A percentile compares a stretch with the other conserved stretches of the same genome.
Conservation (phyloP, 2,113 vertebrate genomes). For the Hippocampus comes region DNA sequence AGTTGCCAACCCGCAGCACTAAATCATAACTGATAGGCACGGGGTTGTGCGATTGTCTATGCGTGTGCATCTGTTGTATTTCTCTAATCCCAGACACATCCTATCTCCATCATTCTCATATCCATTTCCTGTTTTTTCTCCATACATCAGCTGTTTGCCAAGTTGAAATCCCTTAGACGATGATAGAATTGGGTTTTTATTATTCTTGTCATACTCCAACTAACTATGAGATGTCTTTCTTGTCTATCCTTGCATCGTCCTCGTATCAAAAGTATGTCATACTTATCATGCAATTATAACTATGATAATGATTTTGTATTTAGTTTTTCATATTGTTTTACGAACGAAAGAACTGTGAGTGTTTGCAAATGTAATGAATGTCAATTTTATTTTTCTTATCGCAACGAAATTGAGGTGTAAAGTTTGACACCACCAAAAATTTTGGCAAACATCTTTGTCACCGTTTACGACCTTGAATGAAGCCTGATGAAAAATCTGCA, state of each 20-base stretch:
- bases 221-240: background rate
- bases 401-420: too few relatives aligned
- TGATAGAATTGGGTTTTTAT: slow-evolving; percentile 23
- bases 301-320: background rate
- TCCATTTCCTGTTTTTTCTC: slow-evolving; percentile 56
- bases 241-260: background rate
- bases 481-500: too few relatives aligned
- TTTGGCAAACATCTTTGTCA: too few relatives aligned
- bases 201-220: background rate
- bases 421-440: too few relatives aligned
- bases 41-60: slow-evolving; percentile 15
- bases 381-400: too few relatives aligned
- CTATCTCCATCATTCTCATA: slow-evolving; percentile 48
- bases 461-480: too few relatives aligned
- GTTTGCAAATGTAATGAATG: too few relatives aligned
- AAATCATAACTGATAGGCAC: slow-evolving; percentile 34
- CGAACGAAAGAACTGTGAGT: too few relatives aligned
- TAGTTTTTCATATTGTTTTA: too few relatives aligned
- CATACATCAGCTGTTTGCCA: slow-evolving; percentile 52
- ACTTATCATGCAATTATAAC: background rate
- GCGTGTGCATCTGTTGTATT: slow-evolving; percentile 24
- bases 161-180: slow-evolving; percentile 27
- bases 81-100: slow-evolving; percentile 38
- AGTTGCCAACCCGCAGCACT: slow-evolving; percentile 28
- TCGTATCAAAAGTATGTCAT: background rate